Base-by-base conservation (phyloP, 2,113 vertebrate species). In the Xenopus tropicalis region DNA sequence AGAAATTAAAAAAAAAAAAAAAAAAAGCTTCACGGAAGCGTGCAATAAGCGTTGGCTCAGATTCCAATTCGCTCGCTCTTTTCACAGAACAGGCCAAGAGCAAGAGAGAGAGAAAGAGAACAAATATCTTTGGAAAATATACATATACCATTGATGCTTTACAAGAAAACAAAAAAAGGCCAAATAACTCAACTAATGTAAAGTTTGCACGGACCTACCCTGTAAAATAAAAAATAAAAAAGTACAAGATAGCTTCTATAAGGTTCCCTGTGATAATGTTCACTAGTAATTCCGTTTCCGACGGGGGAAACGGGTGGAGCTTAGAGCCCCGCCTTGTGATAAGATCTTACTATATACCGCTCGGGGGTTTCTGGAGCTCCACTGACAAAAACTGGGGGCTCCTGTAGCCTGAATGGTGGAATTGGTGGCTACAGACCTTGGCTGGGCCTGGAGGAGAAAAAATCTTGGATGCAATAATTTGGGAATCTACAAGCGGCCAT, bases 81-180 rank as follows among this genome's bases (percentile, higher is more conserved):
- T 80, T 54, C 19, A 62, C 0, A 80, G 80, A 85, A 84, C 78
- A 81, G 78, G 74, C 11, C 52, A 14, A 63, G 23, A 20, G 22
- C 20, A 1, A 4, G 6, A 37, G 29, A 37, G 29, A 37, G 58
- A 48, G 11, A 11, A 48, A 17, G 52, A 0, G 0, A 11, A 61
- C 6, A 13, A 54, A 71, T 66, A 70, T 74, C 82, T 83, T 4
- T 57, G 79, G 83, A 80, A 79, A 48, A 71, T 43, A 57, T 78
- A 63, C 70, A 0, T 11, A 12, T 54, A 42, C 21, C 51, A 67
- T 66, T 66, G 58, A 66, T 44, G 14, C 69, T 25, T 65, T 1
- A 20, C 0, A 10, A 20, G 46, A 8, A 0, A 14, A 61, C 42
- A 20, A 52, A 62, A 64, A 37, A 77, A 51, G 3, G 22, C 51